Evolutionary conservation across 2,888 invertebrate species (phyloP).

Genomic region (Acanthosepion lycidas): DNA sequence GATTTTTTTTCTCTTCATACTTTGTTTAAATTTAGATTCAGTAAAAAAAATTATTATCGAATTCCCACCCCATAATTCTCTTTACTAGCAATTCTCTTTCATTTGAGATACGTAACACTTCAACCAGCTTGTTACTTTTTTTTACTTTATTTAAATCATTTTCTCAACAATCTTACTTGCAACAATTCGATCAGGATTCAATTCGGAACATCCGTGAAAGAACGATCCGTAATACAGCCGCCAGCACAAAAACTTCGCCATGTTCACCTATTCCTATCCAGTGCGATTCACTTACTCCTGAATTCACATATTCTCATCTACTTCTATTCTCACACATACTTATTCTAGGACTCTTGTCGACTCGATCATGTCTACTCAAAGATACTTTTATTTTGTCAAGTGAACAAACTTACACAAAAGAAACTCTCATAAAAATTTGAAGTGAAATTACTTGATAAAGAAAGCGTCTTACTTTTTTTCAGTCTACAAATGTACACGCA

Average conservation of each 20-base stretch:
- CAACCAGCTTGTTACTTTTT: not conserved
- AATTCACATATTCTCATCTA: not conserved
- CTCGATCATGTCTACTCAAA: not conserved
- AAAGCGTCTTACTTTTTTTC: not conserved
- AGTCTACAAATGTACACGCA: not conserved
- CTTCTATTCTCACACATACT: not conserved
- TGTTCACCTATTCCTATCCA: not conserved
- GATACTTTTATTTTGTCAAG: conserved; percentile 1
- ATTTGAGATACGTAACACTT: not conserved
- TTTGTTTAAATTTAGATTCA: not conserved
- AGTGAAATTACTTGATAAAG: conserved; percentile 6
- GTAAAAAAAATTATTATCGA: not conserved
- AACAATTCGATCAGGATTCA: not conserved
- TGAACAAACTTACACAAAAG: not conserved
- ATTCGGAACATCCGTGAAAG: not conserved
- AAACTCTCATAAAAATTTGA: not conserved
- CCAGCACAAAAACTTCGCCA: not conserved
- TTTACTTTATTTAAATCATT: not conserved
- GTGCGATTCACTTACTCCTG: not conserved
- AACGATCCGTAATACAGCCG: not conserved
- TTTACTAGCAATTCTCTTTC: not conserved
- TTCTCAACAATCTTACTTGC: not conserved
- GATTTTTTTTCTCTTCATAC: not conserved
- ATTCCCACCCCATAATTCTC: not conserved
- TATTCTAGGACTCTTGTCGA: not conserved